A percentile compares a stretch with the other conserved stretches of the same genome.
Conservation (phyloP, 1,140 invertebrate genomes). For the Bombus waltoni region DNA sequence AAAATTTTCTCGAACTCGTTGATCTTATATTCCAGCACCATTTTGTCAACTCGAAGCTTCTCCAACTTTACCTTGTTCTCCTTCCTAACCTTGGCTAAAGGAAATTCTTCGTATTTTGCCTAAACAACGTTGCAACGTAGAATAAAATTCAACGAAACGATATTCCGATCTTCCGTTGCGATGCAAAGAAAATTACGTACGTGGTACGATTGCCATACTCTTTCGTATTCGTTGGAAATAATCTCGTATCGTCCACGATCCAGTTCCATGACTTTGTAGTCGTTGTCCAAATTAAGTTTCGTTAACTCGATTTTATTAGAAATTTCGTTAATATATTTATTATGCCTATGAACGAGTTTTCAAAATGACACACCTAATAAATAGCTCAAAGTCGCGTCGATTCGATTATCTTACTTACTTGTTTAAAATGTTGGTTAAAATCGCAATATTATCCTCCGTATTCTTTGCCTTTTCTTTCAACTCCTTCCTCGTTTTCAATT, state of each 20-base stretch:
- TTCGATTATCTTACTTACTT: conserved; percentile 21
- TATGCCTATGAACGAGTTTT: conserved; percentile 10
- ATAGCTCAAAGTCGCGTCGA: neutral
- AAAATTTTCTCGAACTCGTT: conserved; percentile 11
- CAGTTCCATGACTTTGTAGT: conserved; percentile 30
- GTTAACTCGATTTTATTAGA: neutral
- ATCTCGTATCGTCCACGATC: neutral
- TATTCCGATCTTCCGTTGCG: neutral
- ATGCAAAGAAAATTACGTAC: conserved; percentile 23
- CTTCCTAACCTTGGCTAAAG: conserved; percentile 43
- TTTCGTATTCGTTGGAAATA: conserved; percentile 33
- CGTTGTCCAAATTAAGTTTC: conserved; percentile 41
- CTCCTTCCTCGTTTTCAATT: conserved; percentile 32
- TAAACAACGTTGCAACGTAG: conserved; percentile 12
- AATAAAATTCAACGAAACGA: neutral
- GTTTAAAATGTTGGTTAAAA: conserved; percentile 3
- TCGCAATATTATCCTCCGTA: neutral
- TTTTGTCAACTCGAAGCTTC: conserved; percentile 40
- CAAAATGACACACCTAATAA: neutral
- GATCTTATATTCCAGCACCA: conserved; percentile 32
- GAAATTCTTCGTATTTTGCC: conserved; percentile 55
- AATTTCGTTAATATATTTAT: neutral
- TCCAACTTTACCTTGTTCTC: neutral
- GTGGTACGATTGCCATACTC: conserved; percentile 36
- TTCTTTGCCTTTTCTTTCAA: conserved; percentile 25